Evolutionary conservation across 2,888 invertebrate species (phyloP).

Genomic region (Dermolepida albohirtum): DNA sequence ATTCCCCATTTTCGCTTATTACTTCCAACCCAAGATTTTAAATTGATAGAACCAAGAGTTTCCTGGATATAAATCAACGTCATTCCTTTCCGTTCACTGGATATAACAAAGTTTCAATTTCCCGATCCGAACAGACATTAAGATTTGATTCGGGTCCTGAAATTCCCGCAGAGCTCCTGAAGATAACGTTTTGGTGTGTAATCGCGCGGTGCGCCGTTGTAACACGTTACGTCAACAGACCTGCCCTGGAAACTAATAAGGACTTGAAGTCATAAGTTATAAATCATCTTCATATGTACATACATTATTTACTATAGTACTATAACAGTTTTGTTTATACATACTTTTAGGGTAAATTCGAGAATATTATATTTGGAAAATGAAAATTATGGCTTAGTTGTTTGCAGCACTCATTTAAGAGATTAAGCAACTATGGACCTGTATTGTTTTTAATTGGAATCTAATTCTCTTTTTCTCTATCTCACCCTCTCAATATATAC

Average conservation of each 20-base stretch:
- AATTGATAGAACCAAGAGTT: conserved; percentile 57
- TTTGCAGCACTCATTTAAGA: no score
- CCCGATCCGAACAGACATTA: conserved; percentile 61
- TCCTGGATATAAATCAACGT: conserved; percentile 61
- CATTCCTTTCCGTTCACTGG: conserved; percentile 45
- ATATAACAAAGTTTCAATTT: conserved; percentile 59
- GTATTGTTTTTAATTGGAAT: no score
- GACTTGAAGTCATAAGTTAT: not conserved
- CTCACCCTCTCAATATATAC: no score
- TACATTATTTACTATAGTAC: not conserved
- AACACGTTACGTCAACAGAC: not conserved
- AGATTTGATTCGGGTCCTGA: conserved; percentile 59
- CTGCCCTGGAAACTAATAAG: no score
- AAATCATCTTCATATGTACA: not conserved
- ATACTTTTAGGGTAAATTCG: not conserved
- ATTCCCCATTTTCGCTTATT: conserved; percentile 46
- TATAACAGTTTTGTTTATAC: not conserved
- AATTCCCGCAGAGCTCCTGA: conserved; percentile 49
- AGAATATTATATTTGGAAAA: not conserved
- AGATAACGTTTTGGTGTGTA: conserved; percentile 55
- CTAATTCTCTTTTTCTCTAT: no score
- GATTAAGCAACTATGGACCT: no score
- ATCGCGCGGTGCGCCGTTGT: conserved; percentile 40
- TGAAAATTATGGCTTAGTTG: no score
- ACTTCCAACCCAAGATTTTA: conserved; percentile 50